phyloP scores from a whole-genome alignment of 2,113 vertebrate species.

The Scartelaos histophorus region DNA sequence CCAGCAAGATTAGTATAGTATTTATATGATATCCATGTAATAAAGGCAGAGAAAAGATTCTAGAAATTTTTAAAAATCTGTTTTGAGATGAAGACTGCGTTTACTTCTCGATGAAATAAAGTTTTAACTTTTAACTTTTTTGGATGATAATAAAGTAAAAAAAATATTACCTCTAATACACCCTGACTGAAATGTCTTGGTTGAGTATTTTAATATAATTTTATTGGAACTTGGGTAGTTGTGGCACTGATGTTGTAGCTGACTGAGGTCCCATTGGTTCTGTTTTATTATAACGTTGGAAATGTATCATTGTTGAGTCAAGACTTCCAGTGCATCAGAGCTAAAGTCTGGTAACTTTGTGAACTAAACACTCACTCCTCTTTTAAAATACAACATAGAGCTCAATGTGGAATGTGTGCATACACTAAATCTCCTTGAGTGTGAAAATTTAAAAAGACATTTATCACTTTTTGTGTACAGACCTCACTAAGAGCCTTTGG shows the following conservation, averaged over 20 bases:
- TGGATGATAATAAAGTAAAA: no score
- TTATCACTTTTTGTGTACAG: conserved; percentile 40
- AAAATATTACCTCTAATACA: no score
- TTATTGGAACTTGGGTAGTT: background rate
- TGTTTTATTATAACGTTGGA: background rate
- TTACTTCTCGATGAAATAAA: no score
- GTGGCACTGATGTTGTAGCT: background rate
- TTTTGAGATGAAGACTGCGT: background rate
- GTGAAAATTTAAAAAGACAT: conserved; percentile 50
- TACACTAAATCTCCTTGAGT: conserved; percentile 23
- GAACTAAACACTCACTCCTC: conserved; percentile 17
- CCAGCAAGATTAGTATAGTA: no score
- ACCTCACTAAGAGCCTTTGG: conserved; percentile 41
- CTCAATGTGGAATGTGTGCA: conserved; percentile 37
- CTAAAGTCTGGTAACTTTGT: background rate
- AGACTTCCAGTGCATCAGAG: background rate
- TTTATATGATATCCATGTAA: background rate
- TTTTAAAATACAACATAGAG: conserved; percentile 20
- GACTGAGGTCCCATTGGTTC: background rate
- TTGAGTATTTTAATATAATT: background rate
- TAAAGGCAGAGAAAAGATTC: background rate
- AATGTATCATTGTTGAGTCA: background rate
- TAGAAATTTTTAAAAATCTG: background rate
- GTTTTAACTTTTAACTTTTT: no score
- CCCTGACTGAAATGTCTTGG: background rate